These are phyloP conservation scores for Dicyrtomina minuta DNA, from an alignment of 2,888 invertebrate genomes.

Conservation along the genomic window DNA sequence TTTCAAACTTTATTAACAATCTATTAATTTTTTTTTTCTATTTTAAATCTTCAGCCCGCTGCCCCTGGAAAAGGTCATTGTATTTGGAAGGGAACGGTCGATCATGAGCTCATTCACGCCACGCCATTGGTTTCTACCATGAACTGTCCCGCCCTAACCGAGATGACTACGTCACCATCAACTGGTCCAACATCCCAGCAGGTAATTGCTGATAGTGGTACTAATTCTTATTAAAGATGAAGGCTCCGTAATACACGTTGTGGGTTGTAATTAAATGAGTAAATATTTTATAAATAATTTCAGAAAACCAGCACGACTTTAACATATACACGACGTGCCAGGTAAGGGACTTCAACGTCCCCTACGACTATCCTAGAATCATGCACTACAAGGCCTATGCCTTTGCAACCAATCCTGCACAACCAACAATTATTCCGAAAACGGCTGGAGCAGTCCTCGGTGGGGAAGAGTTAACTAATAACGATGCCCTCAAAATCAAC, in stretches of 20 bases:
- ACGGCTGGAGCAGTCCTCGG: background rate
- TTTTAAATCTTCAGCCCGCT: slow-evolving; percentile 20
- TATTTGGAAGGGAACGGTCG: slow-evolving; percentile 58
- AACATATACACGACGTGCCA: background rate
- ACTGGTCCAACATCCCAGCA: slow-evolving; percentile 57
- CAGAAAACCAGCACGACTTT: background rate
- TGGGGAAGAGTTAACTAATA: background rate
- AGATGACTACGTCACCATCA: slow-evolving; percentile 57
- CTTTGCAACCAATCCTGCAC: background rate
- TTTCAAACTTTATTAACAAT: too few species aligned
- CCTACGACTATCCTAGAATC: background rate
- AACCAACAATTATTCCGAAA: background rate
- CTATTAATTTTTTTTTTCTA: too few species aligned
- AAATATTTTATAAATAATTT: too few species aligned
- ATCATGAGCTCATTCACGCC: slow-evolving; percentile 60
- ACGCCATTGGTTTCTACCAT: slow-evolving; percentile 60
- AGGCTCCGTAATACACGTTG: too few species aligned
- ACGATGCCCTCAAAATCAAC: background rate
- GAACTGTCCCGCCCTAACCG: slow-evolving; percentile 60
- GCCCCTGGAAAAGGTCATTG: slow-evolving; percentile 54
- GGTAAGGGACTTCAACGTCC: background rate
- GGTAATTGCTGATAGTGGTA: too few species aligned
- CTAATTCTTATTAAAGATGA: too few species aligned
- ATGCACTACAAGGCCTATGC: background rate
- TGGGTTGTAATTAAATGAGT: too few species aligned